Percentiles rank a stretch among this genome's conserved stretches.
These are phyloP conservation scores for Scolopax mira DNA, from an alignment of 2,113 vertebrate genomes.

Conservation along the genomic window DNA sequence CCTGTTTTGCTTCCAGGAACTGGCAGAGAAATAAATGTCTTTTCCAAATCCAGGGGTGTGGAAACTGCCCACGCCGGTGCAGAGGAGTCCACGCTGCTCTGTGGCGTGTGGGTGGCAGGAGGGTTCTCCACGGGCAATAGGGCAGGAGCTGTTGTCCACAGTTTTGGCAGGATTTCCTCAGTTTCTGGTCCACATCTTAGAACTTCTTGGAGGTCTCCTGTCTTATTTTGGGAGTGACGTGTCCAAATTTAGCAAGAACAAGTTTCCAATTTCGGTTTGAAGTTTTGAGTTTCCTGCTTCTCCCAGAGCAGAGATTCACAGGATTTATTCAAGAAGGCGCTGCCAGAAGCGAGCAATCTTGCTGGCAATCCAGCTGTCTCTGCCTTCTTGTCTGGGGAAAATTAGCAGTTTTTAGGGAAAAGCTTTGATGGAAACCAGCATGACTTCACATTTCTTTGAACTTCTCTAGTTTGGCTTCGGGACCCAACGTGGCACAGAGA, in stretches of 20 bases:
- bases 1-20: background rate
- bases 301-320: background rate
- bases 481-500: background rate
- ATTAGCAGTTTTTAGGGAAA: background rate
- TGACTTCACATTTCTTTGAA: background rate
- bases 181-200: background rate
- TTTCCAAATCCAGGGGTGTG: background rate
- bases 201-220: background rate
- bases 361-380: background rate
- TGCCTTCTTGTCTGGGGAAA: background rate
- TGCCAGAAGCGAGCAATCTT: background rate
- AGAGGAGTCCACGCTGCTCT: background rate
- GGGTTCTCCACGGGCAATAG: background rate
- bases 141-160: background rate
- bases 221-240: background rate
- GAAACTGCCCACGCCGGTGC: accelerated
- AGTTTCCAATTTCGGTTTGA: background rate
- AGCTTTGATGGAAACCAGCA: background rate
- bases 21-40: background rate
- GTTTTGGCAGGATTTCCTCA: background rate
- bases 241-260: background rate
- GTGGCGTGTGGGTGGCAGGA: accelerated
- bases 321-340: background rate
- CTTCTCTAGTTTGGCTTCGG: background rate
- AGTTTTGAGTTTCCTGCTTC: background rate